phyloP scores from a whole-genome alignment of 2,888 invertebrate genomes.

The Lampropteryx suffumata region DNA sequence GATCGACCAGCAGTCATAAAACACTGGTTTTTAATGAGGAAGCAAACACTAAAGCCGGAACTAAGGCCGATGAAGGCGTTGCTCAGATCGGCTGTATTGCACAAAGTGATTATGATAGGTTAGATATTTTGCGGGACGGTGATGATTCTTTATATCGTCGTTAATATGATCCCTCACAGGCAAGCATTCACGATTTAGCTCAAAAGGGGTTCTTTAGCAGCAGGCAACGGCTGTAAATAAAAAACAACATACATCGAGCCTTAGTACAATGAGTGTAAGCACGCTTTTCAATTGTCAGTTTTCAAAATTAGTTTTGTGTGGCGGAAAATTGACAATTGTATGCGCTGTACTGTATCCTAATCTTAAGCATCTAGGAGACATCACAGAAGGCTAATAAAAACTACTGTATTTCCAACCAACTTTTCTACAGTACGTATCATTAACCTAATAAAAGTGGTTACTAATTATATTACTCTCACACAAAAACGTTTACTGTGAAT shows the following conservation, averaged over 20 bases:
- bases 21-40: slow-evolving; percentile 70
- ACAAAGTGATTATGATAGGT: slow-evolving; percentile 77
- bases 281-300: slow-evolving; percentile 61
- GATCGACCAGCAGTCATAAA: slow-evolving; percentile 71
- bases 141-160: slow-evolving; percentile 79
- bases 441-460: slow-evolving; percentile 24
- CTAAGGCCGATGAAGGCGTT: slow-evolving; percentile 49
- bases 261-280: slow-evolving; percentile 75
- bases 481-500: slow-evolving; percentile 43
- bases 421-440: slow-evolving; percentile 17
- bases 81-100: slow-evolving; percentile 57
- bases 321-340: slow-evolving; percentile 59
- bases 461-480: slow-evolving; percentile 43
- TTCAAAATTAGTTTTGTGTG: slow-evolving; percentile 32
- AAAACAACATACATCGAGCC: slow-evolving; percentile 83
- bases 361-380: slow-evolving; percentile 71
- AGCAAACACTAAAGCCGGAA: slow-evolving; percentile 73
- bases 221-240: slow-evolving; percentile 84
- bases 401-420: slow-evolving; percentile 25
- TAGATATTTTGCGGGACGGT: slow-evolving; percentile 77
- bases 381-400: slow-evolving; percentile 46
- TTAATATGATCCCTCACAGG: slow-evolving; percentile 83
- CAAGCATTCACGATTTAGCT: slow-evolving; percentile 83
- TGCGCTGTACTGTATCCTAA: slow-evolving; percentile 61
- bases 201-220: slow-evolving; percentile 82